A percentile compares a stretch with the other conserved stretches of the same genome.
These are phyloP conservation scores for Muschampia plurimacula DNA, from an alignment of 2,888 invertebrate genomes.

Conservation along the genomic window DNA sequence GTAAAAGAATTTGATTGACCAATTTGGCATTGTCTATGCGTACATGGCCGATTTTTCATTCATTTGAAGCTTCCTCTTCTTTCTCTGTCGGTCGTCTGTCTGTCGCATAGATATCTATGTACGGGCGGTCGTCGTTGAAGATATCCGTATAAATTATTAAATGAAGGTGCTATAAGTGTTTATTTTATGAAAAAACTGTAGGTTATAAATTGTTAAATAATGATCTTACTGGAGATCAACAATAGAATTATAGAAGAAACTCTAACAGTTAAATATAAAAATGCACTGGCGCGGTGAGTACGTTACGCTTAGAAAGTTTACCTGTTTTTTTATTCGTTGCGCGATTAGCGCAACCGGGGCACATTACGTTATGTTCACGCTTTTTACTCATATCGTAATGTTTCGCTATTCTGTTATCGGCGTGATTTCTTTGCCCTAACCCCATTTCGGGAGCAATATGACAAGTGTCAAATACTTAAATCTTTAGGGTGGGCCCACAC, in stretches of 20 bases:
- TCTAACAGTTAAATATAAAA: constrained; percentile 97
- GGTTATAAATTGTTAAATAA: constrained; percentile 86
- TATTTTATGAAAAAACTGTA: constrained; percentile 84
- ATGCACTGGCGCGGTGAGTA: constrained; percentile 98
- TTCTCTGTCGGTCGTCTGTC: constrained; percentile 51
- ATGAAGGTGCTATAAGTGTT: constrained; percentile 85
- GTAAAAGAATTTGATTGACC: no score
- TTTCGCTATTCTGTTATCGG: constrained; percentile 41
- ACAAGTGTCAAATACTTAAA: constrained; percentile 77
- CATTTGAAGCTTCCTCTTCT: constrained; percentile 73
- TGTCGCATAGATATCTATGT: constrained; percentile 75
- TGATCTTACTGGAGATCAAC: constrained; percentile 99
- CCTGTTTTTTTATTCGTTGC: constrained; percentile 66
- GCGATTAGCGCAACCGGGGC: constrained; percentile 27
- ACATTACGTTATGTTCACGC: constrained; percentile 29
- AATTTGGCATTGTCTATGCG: constrained; percentile 58
- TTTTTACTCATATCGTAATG: constrained; percentile 38
- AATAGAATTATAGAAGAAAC: constrained; percentile 99
- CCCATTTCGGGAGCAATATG: constrained; percentile 73
- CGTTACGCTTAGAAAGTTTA: constrained; percentile 84
- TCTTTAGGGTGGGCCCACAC: constrained; percentile 80
- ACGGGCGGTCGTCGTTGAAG: constrained; percentile 79
- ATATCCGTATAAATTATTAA: constrained; percentile 81
- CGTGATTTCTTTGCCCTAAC: constrained; percentile 66
- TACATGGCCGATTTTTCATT: constrained; percentile 74